Base-by-base conservation (phyloP, 2,797 vertebrate species). In the Clamator glandarius region DNA sequence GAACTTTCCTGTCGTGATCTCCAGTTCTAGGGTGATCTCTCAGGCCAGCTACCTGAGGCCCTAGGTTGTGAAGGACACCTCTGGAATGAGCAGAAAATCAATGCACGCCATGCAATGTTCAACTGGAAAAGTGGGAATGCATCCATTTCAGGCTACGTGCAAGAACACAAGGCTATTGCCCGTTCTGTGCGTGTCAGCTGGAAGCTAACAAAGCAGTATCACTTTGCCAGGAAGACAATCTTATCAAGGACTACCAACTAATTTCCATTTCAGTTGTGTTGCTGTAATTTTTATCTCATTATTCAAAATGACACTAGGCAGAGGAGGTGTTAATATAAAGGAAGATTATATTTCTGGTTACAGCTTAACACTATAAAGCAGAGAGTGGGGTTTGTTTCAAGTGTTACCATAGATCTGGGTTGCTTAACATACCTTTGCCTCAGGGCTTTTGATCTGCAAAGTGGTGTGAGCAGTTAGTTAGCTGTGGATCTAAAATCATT, bases 261-360 rank as follows among this genome's bases (percentile, higher is more conserved):
- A 64, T 89, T 93, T 87, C 61, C 62, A 84, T 84, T 84, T 57
- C 10, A 75, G 50, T 81, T 74, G 36, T 12, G 73, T 33, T 80
- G 57, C n/a, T 80, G 79, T 33, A 82, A 73, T 83, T 84, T 92
- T 96, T 90, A 72, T 84, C 84, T 80, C 51, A 28, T 89, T 91
- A 82, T 64, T 92, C 68, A 75, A 74, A 86, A 79, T 87, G 92
- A 57, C 72, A 72, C 51, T 0, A 1, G 61, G 42, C 73, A 90
- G 35, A 86, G 46, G 61, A 92, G 54, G 58, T 84, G 91, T 68
- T 72, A 86, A 86, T 79, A 58, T 67, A 87, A 69, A 66, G 63
- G 15, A 75, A 92, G 54, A 54, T 20, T 87, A 26, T 84, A 55
- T 84, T 95, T 92, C 61, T 55, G 79, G 80, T 82, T 95, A 76